These are phyloP conservation scores for Guaruba guarouba DNA, from an alignment of 2,113 vertebrate species.

Conservation along the genomic window DNA sequence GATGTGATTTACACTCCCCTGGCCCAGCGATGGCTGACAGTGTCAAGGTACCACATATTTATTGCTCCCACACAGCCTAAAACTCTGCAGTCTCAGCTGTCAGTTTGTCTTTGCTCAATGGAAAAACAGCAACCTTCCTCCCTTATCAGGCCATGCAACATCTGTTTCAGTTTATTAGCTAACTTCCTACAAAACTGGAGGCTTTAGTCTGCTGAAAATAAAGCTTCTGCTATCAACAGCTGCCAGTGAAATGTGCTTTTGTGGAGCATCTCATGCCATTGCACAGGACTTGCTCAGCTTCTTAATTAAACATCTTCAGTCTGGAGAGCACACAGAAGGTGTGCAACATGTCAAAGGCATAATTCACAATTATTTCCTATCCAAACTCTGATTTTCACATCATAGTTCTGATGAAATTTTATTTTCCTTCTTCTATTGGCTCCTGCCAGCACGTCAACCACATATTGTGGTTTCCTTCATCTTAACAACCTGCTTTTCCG, in stretches of 20 bases:
- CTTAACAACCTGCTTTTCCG: constrained; percentile 14
- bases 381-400: background rate
- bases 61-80: background rate
- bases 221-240: constrained; percentile 12
- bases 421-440: background rate
- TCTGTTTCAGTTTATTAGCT: constrained; percentile 52
- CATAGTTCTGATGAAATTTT: background rate
- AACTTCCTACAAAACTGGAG: background rate
- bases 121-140: background rate
- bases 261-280: background rate
- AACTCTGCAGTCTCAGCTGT: background rate
- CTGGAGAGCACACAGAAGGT: background rate
- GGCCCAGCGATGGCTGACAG: background rate
- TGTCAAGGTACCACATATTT: background rate
- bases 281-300: background rate
- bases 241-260: constrained; percentile 25
- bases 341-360: background rate
- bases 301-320: constrained; percentile 3
- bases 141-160: background rate
- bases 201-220: background rate
- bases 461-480: background rate
- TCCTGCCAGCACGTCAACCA: background rate
- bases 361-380: background rate
- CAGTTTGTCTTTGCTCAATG: background rate
- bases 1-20: background rate